These are phyloP conservation scores for Mactromeris polynyma DNA, from an alignment of 2,888 invertebrate genomes.

Conservation along the genomic window DNA sequence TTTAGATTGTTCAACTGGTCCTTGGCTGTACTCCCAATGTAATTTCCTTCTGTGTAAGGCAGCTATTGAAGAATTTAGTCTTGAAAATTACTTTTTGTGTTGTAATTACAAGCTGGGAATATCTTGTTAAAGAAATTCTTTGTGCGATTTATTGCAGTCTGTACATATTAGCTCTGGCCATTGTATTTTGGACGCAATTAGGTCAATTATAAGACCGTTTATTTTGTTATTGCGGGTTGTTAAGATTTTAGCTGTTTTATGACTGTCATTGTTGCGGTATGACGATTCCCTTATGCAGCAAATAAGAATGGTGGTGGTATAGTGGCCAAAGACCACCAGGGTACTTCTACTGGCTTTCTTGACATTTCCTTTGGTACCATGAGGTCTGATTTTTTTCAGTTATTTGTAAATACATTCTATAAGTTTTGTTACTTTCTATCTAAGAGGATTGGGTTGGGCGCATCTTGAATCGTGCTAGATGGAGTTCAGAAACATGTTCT, in stretches of 20 bases:
- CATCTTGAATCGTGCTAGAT: too few species aligned
- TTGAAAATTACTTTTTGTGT: slow-evolving; percentile 17
- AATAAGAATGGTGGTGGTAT: neutral
- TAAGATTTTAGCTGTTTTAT: neutral
- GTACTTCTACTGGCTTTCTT: too few species aligned
- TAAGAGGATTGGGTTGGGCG: too few species aligned
- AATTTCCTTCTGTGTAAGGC: slow-evolving; percentile 7
- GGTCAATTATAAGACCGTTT: neutral
- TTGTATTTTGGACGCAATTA: neutral
- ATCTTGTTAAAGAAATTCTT: neutral
- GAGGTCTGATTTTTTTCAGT: too few species aligned
- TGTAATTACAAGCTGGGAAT: slow-evolving; percentile 16
- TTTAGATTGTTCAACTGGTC: neutral
- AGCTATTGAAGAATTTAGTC: slow-evolving; percentile 17
- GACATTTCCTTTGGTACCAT: too few species aligned
- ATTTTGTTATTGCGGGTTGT: neutral
- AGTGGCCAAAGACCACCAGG: too few species aligned
- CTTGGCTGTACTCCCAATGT: slow-evolving; percentile 14
- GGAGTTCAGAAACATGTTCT: too few species aligned
- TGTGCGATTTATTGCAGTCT: neutral
- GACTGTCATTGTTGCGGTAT: neutral
- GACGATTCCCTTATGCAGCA: neutral
- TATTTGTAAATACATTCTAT: too few species aligned
- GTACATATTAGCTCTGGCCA: neutral
- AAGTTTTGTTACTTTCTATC: too few species aligned